Evolutionary conservation across 2,113 vertebrate genomes (phyloP), one percentile per base, ranked within the genome.

Genomic region (Pseudopodoces humilis): DNA sequence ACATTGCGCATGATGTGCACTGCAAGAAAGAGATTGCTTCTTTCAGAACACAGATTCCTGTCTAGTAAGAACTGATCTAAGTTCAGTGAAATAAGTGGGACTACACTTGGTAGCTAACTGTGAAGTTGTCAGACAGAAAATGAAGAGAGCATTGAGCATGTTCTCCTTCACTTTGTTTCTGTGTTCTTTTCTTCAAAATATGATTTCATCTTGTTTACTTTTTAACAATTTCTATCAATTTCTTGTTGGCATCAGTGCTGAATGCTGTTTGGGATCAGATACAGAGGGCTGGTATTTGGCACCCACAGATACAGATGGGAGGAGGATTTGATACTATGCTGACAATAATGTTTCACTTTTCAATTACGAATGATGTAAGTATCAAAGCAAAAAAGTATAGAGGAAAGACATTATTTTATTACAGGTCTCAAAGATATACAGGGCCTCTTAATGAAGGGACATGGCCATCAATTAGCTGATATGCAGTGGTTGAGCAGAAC

Each of bases 101-200:
- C 44, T 81, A 44, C 47, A 71, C 35, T 44, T 22, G 27, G 49
- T 28, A 78, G 53, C 28, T 68, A 60, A 23, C 15, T 60, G n/a
- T 62, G 87, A 94, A 92, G 65, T 6, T 71, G 47, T 43, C 65
- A 82, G 74, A 52, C 49, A 69, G 23, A 55, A 86, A 78, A 79
- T 25, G 17, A 87, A 37, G 1, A 9, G 58, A 76, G 14, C 20
- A 56, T 25, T 22, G 23, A 60, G 7, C 2, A 1, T 39, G 8
- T 19, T 74, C 28, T 49, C 27, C 37, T 31, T 37, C 19, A 41
- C n/a, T 77, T 83, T 85, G 15, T 20, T 72, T 60, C 53, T 87
- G 28, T 9, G 24, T 15, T 41, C 15, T 91, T 95, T 85, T 55
- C 55, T 82, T 33, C 31, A 72, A 58, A 90, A 56, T 58, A 79